Conservation (phyloP, 2,888 invertebrate species). For the Aleiodes leptofemur region DNA sequence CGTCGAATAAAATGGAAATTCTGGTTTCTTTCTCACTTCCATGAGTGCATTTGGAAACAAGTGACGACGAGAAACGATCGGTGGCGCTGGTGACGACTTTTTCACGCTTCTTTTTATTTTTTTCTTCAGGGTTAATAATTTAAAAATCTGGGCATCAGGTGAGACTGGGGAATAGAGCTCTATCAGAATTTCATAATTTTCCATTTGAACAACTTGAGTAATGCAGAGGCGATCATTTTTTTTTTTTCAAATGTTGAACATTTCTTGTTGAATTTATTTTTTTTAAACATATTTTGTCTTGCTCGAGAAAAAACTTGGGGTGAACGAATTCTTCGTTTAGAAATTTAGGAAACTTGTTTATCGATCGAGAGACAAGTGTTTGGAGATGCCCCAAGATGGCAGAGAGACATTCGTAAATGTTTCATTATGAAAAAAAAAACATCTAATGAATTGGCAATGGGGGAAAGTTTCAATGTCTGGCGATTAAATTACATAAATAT, state of each 20-base stretch:
- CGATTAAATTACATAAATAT: constrained; percentile 30
- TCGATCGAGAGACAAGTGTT: not conserved
- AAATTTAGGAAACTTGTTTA: not conserved
- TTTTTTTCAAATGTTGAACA: not conserved
- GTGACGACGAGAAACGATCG: not conserved
- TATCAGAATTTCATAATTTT: too few relatives aligned
- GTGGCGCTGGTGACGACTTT: not conserved
- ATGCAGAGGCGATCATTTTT: not conserved
- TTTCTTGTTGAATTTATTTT: not conserved
- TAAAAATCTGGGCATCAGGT: too few relatives aligned
- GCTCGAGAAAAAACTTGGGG: too few relatives aligned
- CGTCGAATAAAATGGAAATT: not conserved
- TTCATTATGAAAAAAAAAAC: not conserved
- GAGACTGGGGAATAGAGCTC: too few relatives aligned
- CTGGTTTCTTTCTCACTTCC: not conserved
- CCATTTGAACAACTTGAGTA: too few relatives aligned
- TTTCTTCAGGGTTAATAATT: not conserved
- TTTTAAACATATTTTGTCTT: not conserved
- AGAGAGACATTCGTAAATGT: not conserved
- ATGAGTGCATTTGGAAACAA: not conserved
- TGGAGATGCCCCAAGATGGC: not conserved
- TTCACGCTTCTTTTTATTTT: not conserved
- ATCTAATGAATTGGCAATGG: constrained; percentile 18
- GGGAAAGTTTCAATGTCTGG: constrained; percentile 36
- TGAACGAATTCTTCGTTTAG: not conserved